Evolutionary conservation across 2,797 vertebrate genomes (phyloP).

Genomic region (Lepidocolaptes lacrymiger): DNA sequence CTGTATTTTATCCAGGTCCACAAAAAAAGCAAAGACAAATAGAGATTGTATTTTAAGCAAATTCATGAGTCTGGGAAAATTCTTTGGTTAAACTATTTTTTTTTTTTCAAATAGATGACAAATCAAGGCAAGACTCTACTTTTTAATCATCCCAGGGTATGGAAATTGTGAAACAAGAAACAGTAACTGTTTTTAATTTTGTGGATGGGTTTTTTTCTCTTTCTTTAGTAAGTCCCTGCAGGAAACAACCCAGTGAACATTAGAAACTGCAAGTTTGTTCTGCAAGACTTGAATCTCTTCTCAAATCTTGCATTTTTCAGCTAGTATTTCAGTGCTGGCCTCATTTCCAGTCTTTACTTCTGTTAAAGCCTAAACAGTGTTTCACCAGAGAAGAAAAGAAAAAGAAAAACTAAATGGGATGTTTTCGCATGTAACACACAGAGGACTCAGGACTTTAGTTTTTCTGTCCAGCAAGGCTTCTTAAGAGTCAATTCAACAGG

Average conservation of each 20-base stretch:
- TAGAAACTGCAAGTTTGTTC: not conserved
- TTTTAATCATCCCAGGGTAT: not conserved
- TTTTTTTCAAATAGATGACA: not conserved
- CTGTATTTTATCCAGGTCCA: not conserved
- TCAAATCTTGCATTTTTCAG: not conserved
- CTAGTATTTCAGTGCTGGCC: not conserved
- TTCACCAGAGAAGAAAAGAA: not conserved
- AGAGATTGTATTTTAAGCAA: not conserved
- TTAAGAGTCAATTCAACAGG: not conserved
- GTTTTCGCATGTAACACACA: not conserved
- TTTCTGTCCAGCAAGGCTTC: not conserved
- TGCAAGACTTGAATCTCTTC: not conserved
- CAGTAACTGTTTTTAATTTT: not conserved
- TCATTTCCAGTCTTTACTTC: not conserved
- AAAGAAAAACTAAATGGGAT: not conserved
- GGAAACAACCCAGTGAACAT: not conserved
- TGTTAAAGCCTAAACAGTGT: not conserved
- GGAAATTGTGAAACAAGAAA: not conserved
- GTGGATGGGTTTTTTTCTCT: not conserved
- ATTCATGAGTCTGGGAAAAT: not conserved
- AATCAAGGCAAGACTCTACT: constrained; percentile 2
- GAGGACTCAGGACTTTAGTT: not conserved
- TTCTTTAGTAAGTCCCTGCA: not conserved
- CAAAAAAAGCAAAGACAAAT: constrained; percentile 25
- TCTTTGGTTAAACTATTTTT: not conserved